Evolutionary conservation across 2,113 vertebrate genomes (phyloP), one percentile per base, ranked within the genome.

Genomic region (Guaruba guarouba): DNA sequence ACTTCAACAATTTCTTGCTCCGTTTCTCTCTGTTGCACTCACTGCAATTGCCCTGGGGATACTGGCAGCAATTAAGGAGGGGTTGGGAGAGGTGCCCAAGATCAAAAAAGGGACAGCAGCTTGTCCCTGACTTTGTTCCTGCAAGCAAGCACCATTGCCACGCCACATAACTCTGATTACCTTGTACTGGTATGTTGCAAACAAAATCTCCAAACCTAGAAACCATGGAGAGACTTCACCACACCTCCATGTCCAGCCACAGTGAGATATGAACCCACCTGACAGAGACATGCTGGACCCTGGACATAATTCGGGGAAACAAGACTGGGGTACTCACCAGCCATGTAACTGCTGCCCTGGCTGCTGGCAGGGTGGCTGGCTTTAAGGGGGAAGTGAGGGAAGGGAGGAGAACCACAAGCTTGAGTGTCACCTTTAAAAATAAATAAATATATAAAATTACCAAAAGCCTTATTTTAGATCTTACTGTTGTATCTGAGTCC

Each of bases 221-320:
- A 44, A 49, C 10, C 48, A 12, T 3, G 1, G 33, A 51, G 19
- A 46, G 39, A 24, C 11, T 17, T 44, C 13, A 25, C n/a, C 1
- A 2, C 6, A 54, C 8, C 64, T 41, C 68, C 39, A 1, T 1
- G 9, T 10, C 33, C 1, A 1, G 11, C 35, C 2, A 0, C 0
- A 1, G 41, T 1, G 1, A 74, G 25, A 61, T 17, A 46, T 4
- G 23, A n/a, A 67, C 41, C 27, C 1, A 2, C 33, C 4, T 2
- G 43, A 54, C 0, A 7, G 31, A 44, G 62, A 43, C 61, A 28
- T 0, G 4, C 1, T 2, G 7, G 55, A 54, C 13, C 13, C 25
- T 4, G 10, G 37, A 13, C 19, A 15, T 17, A 11, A 9, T 2
- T 8, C 1, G 0, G 35, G 27, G 31, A 39, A 11, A 35, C 33